Evolutionary conservation across 2,888 invertebrate species (phyloP), one percentile per base, ranked within the genome.

Genomic region (Drosophila fungiperda): DNA sequence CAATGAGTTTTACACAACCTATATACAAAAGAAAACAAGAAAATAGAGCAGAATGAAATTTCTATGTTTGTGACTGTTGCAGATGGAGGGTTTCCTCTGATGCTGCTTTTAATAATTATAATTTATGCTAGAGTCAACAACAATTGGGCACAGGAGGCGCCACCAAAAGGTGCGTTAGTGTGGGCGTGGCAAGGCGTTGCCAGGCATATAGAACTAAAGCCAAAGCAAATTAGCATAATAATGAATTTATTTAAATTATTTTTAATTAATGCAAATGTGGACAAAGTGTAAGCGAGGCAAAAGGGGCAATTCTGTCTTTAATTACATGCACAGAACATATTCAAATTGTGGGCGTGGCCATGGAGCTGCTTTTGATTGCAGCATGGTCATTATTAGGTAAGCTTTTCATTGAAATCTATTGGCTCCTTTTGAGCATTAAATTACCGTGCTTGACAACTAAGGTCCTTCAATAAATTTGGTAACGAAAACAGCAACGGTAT

Each of bases 101-200:
- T 29, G 72, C 53, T 82, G 76, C 80, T 76, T 75, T 83, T 77
- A 78, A 83, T 77, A 85, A 85, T 80, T 82, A 80, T 85, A 80
- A 83, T 82, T 85, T 80, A 85, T 80, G 78, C 80, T 73, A 75
- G 70, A 82, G 80, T 77, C 70, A 85, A 85, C 70, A 85, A 85
- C 85, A 85, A 82, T 67, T 74, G 74, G 52, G 73, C 55, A 76
- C 57, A 36, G 59, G 38, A 50, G 50, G 57, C 57, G 45, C 45
- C 58, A 64, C 68, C 50, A 58, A 20, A 79, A 73, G 77, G 68
- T 63, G 66, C 23, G 42, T 54, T 29, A 59, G 26, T 40, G 33
- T 9, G 35, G 48, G 57, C 17, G 29, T 40, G 45, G 50, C 54
- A 33, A 23, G 42, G 62, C 45, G 63, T 12, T 64, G 64, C 12